Base-by-base conservation (phyloP, 2,113 vertebrate species). In the Carassius carassius region DNA sequence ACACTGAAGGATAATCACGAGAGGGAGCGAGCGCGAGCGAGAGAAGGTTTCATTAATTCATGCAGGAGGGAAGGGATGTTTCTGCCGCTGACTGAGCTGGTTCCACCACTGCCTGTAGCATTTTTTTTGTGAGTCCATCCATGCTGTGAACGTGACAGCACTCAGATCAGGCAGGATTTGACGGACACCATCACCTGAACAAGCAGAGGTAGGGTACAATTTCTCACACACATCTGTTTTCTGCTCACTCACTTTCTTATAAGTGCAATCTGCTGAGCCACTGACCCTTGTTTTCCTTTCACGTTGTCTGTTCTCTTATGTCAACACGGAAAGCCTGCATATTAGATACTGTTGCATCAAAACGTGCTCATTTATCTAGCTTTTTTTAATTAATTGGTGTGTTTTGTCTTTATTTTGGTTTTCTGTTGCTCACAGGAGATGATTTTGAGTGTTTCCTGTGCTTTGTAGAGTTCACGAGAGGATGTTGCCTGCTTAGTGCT, bases 51-150 rank as follows among this genome's bases (percentile, higher is more conserved):
- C 88, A 93, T 93, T 86, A 93, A 94, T 93, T 93, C 90, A 91
- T 89, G 75, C 84, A 90, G 88, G 90, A 92, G 84, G 91, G 89
- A 88, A 92, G 91, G 91, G 92, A 93, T 92, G 90, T 91, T 89
- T 81, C 89, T 84, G 86, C 85, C 63, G 82, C 90, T 87, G 80
- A 86, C 70, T 47, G 87, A 81, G 74, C 85, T 84, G 86, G 87
- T 87, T 92, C 70, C 85, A 88, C 87, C 84, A 88, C 86, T 82
- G 85, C 86, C 83, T 84, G 88, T 78, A 88, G 89, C 89, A 65
- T 82, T 63, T 51, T 29, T 56, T 77, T 87, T 69, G 90, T 85
- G 87, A 77, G 47, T 49, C 70, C 5, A 47, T 84, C 67, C 19
- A 47, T 86, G 63, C 80, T 87, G 17, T 32, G 69, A 54, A 60